Conservation (phyloP, 92 coral and sea anemone species). For the Ricordea florida region DNA sequence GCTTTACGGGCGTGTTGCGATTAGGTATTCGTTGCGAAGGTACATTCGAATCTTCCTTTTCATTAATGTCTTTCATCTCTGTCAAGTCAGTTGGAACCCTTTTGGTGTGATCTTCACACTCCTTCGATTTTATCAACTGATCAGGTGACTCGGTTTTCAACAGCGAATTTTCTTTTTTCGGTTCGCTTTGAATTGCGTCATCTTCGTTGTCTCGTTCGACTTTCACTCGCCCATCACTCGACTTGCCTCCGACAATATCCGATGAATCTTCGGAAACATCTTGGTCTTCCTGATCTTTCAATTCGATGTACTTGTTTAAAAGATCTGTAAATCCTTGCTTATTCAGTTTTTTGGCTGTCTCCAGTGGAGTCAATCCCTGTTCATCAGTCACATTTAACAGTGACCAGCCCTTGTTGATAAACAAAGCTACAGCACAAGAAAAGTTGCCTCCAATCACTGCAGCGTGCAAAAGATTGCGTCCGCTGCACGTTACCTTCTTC, state of each 20-base stretch:
- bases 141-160: constrained; percentile 60
- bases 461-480: constrained; percentile 58
- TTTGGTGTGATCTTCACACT: not conserved
- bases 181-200: not conserved
- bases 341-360: constrained; percentile 23
- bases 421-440: constrained; percentile 46
- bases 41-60: not conserved
- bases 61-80: not conserved
- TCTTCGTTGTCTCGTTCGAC: not conserved
- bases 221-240: not conserved
- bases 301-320: constrained; percentile 34
- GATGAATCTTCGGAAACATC: not conserved
- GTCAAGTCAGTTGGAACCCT: not conserved
- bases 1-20: not conserved
- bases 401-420: constrained; percentile 37
- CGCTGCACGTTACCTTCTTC: constrained; percentile 45
- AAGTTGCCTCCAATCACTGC: constrained; percentile 61
- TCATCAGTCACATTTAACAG: constrained; percentile 29
- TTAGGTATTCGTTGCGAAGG: not conserved
- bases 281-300: constrained; percentile 20
- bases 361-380: constrained; percentile 37
- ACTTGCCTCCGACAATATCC: not conserved
- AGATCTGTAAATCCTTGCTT: constrained; percentile 25
- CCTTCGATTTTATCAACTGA: not conserved
- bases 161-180: constrained; percentile 39